Conservation (phyloP, 1,140 invertebrate species). For the Dryas iulia region DNA sequence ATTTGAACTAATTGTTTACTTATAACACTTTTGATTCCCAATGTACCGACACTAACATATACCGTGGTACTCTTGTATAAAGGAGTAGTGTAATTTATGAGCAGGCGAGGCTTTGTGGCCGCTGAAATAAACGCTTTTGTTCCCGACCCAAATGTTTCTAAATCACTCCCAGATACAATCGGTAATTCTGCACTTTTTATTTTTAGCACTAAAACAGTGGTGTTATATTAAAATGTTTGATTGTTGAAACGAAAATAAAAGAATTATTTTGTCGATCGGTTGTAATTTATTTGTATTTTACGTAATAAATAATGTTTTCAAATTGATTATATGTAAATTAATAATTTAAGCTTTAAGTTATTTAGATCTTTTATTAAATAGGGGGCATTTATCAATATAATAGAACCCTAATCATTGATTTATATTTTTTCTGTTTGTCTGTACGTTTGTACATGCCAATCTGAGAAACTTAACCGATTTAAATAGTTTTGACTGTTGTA, state of each 20-base stretch:
- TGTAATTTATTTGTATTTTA: neutral
- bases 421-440: too few relatives aligned
- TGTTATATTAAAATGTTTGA: slow-evolving; percentile 11
- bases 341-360: too few relatives aligned
- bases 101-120: slow-evolving; percentile 46
- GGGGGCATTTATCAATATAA: too few relatives aligned
- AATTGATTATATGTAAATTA: too few relatives aligned
- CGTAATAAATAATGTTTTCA: neutral
- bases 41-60: slow-evolving; percentile 19
- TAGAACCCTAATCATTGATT: too few relatives aligned
- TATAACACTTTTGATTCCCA: slow-evolving; percentile 14
- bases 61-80: slow-evolving; percentile 18
- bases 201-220: slow-evolving; percentile 3
- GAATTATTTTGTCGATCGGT: neutral
- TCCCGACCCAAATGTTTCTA: slow-evolving; percentile 50
- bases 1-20: neutral
- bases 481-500: too few relatives aligned
- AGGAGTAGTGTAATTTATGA: slow-evolving; percentile 51
- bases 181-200: slow-evolving; percentile 42
- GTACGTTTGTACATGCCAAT: too few relatives aligned
- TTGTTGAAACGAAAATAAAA: neutral
- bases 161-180: slow-evolving; percentile 56
- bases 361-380: too few relatives aligned
- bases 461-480: too few relatives aligned
- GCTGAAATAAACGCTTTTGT: slow-evolving; percentile 55